phyloP scores from a whole-genome alignment of 2,888 invertebrate genomes.

The Drosophila mercatorum region DNA sequence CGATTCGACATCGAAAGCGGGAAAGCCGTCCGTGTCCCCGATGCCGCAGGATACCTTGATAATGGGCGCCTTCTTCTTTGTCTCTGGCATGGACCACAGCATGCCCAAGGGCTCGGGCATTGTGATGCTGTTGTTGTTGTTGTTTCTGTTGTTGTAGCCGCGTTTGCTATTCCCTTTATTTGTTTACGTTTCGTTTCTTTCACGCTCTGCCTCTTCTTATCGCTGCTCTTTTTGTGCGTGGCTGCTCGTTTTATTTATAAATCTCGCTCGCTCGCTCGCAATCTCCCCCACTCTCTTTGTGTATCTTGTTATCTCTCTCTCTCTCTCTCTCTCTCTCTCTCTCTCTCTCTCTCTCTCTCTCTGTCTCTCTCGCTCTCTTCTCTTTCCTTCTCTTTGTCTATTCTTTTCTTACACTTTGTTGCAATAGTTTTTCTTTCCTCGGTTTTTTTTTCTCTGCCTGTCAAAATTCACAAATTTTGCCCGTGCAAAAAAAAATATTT shows the following conservation, averaged over 20 bases:
- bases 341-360: conserved; percentile 12
- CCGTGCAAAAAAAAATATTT: conserved; percentile 45
- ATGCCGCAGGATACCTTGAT: conserved; percentile 84
- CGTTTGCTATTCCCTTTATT: conserved; percentile 21
- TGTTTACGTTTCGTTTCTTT: conserved; percentile 34
- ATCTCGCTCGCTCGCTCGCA: conserved; percentile 13
- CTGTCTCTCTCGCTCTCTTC: conserved; percentile 3
- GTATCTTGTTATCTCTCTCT: conserved; percentile 16
- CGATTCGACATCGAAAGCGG: conserved; percentile 83
- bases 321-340: conserved; percentile 5
- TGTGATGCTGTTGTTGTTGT: conserved; percentile 27
- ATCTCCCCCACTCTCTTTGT: conserved; percentile 3
- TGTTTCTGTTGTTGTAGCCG: conserved; percentile 20
- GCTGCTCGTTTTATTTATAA: conserved; percentile 57
- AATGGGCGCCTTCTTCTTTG: conserved; percentile 79
- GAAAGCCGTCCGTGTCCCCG: conserved; percentile 84
- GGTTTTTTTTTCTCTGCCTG: conserved; percentile 34
- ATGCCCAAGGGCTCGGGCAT: conserved; percentile 81
- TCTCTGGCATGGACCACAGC: conserved; percentile 75
- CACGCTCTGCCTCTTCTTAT: neutral
- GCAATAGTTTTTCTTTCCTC: conserved; percentile 29
- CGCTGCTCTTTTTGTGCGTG: conserved; percentile 44
- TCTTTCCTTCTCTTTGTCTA: conserved; percentile 19
- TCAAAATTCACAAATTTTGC: conserved; percentile 60
- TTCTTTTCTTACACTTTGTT: conserved; percentile 27